Base-by-base conservation (phyloP, 1,140 invertebrate genomes). In the Fopius arisanus region DNA sequence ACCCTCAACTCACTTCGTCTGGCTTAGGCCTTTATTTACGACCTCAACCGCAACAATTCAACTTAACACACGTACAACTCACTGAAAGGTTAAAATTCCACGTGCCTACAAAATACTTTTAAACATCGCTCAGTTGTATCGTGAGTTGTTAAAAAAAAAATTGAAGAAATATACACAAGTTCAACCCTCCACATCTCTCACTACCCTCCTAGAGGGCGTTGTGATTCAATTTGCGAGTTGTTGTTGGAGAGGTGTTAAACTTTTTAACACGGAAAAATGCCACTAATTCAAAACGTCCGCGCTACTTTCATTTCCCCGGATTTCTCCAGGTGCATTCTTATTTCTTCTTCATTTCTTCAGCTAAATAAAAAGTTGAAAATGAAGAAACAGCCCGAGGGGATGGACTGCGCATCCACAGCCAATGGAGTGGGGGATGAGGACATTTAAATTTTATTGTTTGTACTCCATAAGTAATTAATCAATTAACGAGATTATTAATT, bases 1-100 rank as follows among this genome's bases (percentile, higher is more conserved):
- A 78, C 79, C 72, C 1, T 5, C 43, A 48, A 12, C 43, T 19
- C 43, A 70, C 77, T 68, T 59, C 19, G 21, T 59, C 19, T 23
- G 54, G 21, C 23, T 59, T 59, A 28, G 54, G 54, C 54, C 10
- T 21, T 59, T 59, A 59, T 59, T 59, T 59, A 59, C 23, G 54
- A 59, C 54, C 54, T 12, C 19, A 28, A 48, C 9, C 54, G 19
- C 54, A 26, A 59, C 54, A 59, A 59, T 59, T 28, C 54, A 59
- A 19, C 54, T 59, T 28, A 26, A 59, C 26, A 59, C 19, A 51
- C 19, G 19, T 19, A 19, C 43, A 21, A 21, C 43, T 5, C 19
- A 16, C 19, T 51, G 43, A 19, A 51, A 37, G 33, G 1, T 37
- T 10, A 12, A 37, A 12, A 37, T 37, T 37, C 33, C 33, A 37